Evolutionary conservation across 2,797 vertebrate species (phyloP).

Genomic region (Gymnoscopelus microlampas): DNA sequence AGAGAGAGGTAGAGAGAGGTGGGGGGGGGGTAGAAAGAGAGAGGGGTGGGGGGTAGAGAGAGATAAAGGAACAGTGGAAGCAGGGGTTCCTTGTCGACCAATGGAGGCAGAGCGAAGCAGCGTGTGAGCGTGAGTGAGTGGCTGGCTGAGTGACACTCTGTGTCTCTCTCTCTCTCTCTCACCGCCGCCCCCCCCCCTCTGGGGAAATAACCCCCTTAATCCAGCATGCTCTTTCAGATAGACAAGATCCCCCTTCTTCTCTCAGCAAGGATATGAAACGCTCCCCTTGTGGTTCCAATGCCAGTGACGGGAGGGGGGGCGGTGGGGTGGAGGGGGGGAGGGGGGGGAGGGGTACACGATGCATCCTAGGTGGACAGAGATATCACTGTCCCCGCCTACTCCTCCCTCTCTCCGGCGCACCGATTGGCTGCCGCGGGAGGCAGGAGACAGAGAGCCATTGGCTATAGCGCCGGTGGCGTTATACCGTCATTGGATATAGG

Average conservation of each 20-base stretch:
- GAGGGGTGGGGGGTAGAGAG: constrained; percentile 1
- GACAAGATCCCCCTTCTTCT: constrained; percentile 88
- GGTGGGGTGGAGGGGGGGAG: constrained; percentile 62
- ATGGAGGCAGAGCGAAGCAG: constrained; percentile 50
- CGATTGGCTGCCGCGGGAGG: constrained; percentile 50
- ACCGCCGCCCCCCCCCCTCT: constrained; percentile 89
- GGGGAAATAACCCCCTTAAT: constrained; percentile 97
- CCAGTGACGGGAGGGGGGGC: constrained; percentile 31
- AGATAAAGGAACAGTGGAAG: constrained; percentile 62
- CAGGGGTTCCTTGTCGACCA: constrained; percentile 73
- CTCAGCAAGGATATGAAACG: constrained; percentile 88
- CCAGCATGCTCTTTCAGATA: constrained; percentile 91
- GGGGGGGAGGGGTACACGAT: constrained; percentile 75
- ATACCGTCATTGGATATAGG: constrained; percentile 64
- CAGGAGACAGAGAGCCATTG: constrained; percentile 66
- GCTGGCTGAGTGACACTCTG: constrained; percentile 79
- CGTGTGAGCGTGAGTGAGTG: constrained; percentile 65
- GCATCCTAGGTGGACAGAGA: constrained; percentile 69
- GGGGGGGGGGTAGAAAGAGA: not conserved
- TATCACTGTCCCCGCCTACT: constrained; percentile 69
- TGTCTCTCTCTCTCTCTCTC: constrained; percentile 53
- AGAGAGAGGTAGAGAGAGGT: constrained; percentile 17
- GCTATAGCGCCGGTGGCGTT: constrained; percentile 45
- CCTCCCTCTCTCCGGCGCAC: constrained; percentile 57
- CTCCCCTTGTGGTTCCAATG: constrained; percentile 86